Percentiles rank a stretch among this genome's conserved stretches.
Conservation (phyloP, 2,113 vertebrate genomes). For the Irena cyanogastra region DNA sequence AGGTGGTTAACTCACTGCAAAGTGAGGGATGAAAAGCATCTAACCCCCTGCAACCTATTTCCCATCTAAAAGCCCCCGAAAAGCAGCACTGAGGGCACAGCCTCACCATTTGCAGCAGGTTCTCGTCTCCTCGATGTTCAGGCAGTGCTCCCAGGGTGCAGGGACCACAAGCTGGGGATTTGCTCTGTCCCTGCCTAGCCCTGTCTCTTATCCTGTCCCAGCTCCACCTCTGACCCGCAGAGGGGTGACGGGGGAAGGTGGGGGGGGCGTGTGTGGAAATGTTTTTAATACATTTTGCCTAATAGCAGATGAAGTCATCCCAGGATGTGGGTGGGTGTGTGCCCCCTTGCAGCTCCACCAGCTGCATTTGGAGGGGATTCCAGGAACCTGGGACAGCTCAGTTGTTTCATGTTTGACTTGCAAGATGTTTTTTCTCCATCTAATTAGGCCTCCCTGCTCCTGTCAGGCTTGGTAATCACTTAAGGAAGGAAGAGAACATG, state of each 20-base stretch:
- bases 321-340: neutral
- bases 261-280: accelerated
- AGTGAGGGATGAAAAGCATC: neutral
- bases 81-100: neutral
- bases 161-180: neutral
- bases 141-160: neutral
- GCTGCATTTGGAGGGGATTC: neutral
- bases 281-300: conserved; percentile 17
- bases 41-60: neutral
- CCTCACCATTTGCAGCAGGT: conserved; percentile 38
- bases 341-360: neutral
- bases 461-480: neutral
- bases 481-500: neutral
- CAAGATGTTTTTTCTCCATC: neutral
- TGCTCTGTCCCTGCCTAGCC: neutral
- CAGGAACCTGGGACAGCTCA: neutral
- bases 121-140: neutral
- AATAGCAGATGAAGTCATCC: conserved; percentile 42
- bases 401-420: neutral
- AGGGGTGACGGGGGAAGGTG: neutral
- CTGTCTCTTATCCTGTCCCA: conserved; percentile 11
- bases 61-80: neutral
- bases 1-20: accelerated
- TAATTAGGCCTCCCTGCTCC: neutral
- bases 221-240: neutral